Percentiles rank a stretch among this genome's conserved stretches.
phyloP scores from a whole-genome alignment of 2,113 vertebrate species.

The Felis chaus region DNA sequence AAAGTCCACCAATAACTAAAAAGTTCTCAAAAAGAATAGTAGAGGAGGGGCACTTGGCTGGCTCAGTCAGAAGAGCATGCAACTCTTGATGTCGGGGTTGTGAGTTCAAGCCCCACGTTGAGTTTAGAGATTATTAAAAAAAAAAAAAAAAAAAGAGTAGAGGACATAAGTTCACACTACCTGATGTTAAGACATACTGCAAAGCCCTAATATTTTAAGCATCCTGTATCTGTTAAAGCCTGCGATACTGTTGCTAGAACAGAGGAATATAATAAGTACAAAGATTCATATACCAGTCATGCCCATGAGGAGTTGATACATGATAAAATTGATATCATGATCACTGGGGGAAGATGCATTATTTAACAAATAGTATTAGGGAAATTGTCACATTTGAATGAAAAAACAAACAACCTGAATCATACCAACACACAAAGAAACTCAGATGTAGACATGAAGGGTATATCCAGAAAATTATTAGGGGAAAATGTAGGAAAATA shows the following conservation, averaged over 20 bases:
- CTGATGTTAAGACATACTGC: background rate
- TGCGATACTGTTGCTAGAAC: background rate
- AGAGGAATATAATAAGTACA: background rate
- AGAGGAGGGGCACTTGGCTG: background rate
- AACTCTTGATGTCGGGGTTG: too few species aligned
- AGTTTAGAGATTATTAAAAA: too few species aligned
- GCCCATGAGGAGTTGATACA: background rate
- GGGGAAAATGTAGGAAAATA: background rate
- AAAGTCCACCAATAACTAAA: background rate
- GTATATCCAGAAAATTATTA: background rate
- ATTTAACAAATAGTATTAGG: background rate
- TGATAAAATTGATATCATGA: background rate
- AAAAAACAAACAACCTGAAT: background rate
- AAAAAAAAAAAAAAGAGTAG: background rate
- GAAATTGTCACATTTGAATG: background rate
- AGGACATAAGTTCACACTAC: background rate
- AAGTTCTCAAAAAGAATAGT: background rate
- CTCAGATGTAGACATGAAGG: background rate
- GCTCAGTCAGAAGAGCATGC: too few species aligned
- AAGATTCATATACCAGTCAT: background rate
- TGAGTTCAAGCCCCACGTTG: too few species aligned
- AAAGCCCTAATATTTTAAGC: background rate
- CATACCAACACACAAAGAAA: background rate
- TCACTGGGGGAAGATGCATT: background rate
- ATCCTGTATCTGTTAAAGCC: background rate